These are phyloP conservation scores for Holcopasites calliopsidis DNA, from an alignment of 1,140 invertebrate species.

Conservation along the genomic window DNA sequence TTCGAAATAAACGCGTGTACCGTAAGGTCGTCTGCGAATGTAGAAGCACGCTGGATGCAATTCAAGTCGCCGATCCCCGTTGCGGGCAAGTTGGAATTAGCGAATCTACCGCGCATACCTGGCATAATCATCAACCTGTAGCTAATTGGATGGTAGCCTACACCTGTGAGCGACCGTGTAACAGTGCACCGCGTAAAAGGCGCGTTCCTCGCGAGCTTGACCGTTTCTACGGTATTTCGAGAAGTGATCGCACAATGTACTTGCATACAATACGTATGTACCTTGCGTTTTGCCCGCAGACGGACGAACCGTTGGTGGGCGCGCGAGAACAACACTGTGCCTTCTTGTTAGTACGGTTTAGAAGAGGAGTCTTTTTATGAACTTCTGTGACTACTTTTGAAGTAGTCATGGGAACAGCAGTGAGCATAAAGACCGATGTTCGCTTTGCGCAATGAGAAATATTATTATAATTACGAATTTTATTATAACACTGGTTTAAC, in stretches of 20 bases:
- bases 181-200: slow-evolving; percentile 29
- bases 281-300: not conserved
- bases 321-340: not conserved
- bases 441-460: too few species aligned
- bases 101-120: slow-evolving; percentile 36
- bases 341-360: not conserved
- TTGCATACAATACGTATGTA: not conserved
- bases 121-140: slow-evolving; percentile 43
- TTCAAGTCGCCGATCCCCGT: slow-evolving; percentile 21
- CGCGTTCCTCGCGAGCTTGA: slow-evolving; percentile 3
- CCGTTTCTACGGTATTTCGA: slow-evolving; percentile 18
- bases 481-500: too few species aligned
- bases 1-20: slow-evolving; percentile 2
- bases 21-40: slow-evolving; percentile 18
- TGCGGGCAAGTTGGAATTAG: slow-evolving; percentile 27
- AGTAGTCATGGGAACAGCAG: too few species aligned
- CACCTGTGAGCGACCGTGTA: slow-evolving; percentile 33
- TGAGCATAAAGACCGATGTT: too few species aligned
- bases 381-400: too few species aligned
- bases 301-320: not conserved
- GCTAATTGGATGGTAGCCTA: slow-evolving; percentile 47
- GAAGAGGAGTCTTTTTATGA: too few species aligned
- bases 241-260: slow-evolving; percentile 11
- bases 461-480: too few species aligned
- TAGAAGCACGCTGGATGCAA: slow-evolving; percentile 7